phyloP scores from a whole-genome alignment of 30 jellyfish, hydroid and myxozoan species.

The Catostylus mosaicus region DNA sequence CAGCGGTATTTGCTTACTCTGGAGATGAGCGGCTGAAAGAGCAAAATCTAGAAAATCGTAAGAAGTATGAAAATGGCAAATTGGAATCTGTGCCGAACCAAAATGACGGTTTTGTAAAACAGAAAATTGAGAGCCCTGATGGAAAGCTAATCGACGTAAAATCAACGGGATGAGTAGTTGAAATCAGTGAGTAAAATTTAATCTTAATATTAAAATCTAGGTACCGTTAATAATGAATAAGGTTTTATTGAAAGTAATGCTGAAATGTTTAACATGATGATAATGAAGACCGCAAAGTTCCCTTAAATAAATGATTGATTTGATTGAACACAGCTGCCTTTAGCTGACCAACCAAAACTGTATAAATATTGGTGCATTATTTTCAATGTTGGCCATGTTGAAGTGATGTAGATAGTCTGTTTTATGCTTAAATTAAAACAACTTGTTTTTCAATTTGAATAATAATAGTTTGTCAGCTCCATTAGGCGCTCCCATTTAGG shows the following conservation, averaged over 20 bases:
- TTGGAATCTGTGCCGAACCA: neutral
- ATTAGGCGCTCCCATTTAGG: no score
- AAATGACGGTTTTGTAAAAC: neutral
- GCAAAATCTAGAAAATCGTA: neutral
- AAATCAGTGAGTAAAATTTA: constrained; percentile 18
- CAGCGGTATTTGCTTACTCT: neutral
- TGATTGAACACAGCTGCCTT: no score
- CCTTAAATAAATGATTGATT: no score
- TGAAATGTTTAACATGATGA: constrained; percentile 8
- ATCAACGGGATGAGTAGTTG: neutral
- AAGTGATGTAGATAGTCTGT: no score
- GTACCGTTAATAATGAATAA: constrained; percentile 10
- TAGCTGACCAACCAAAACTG: no score
- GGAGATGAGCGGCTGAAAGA: neutral
- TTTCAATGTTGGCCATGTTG: no score
- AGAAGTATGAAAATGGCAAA: neutral
- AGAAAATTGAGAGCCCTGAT: neutral
- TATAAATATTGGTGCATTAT: no score
- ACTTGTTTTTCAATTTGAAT: no score
- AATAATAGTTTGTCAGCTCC: no score
- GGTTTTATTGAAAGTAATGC: constrained; percentile 17
- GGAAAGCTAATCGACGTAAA: neutral
- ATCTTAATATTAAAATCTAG: neutral
- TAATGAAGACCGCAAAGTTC: no score
- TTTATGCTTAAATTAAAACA: no score